Conservation (phyloP, 2,113 vertebrate species). For the Paraplagusia blochii region DNA sequence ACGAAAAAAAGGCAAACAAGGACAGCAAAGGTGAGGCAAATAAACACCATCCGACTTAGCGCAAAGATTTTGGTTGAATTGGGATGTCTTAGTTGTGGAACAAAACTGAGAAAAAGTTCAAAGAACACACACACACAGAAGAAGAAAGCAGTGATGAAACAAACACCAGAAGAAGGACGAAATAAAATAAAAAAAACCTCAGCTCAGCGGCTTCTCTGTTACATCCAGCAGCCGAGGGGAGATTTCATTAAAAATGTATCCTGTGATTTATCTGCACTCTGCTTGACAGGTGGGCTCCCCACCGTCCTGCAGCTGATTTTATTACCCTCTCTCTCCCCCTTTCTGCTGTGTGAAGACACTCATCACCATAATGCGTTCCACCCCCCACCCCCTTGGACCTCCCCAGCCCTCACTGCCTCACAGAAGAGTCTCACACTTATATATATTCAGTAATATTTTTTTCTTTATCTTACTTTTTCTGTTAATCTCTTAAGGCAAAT, state of each 20-base stretch:
- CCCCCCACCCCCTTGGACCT: too few relatives aligned
- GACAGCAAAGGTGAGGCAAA: constrained; percentile 15
- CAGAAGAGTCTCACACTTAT: too few relatives aligned
- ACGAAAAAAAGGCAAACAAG: constrained; percentile 14
- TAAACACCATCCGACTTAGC: not conserved
- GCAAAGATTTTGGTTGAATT: constrained; percentile 18
- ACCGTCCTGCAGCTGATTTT: constrained; percentile 46
- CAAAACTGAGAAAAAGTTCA: constrained; percentile 7
- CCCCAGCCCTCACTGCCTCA: too few relatives aligned
- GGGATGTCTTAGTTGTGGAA: constrained; percentile 14
- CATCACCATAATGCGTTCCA: too few relatives aligned
- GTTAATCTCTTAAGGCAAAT: too few relatives aligned
- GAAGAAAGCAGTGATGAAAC: constrained; percentile 34
- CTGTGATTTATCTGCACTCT: constrained; percentile 66
- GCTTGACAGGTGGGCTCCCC: constrained; percentile 43
- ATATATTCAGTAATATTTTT: too few relatives aligned
- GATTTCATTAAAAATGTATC: constrained; percentile 70
- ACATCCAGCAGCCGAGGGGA: constrained; percentile 53
- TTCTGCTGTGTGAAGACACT: not conserved
- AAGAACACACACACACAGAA: constrained; percentile 4
- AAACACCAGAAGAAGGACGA: constrained; percentile 7
- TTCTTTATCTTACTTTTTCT: too few relatives aligned
- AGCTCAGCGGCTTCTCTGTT: constrained; percentile 31
- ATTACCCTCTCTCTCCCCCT: constrained; percentile 29
- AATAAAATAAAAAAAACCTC: constrained; percentile 11